Evolutionary conservation across 2,113 vertebrate genomes (phyloP), one percentile per base, ranked within the genome.

Genomic region (Protomyctophum bolini): DNA sequence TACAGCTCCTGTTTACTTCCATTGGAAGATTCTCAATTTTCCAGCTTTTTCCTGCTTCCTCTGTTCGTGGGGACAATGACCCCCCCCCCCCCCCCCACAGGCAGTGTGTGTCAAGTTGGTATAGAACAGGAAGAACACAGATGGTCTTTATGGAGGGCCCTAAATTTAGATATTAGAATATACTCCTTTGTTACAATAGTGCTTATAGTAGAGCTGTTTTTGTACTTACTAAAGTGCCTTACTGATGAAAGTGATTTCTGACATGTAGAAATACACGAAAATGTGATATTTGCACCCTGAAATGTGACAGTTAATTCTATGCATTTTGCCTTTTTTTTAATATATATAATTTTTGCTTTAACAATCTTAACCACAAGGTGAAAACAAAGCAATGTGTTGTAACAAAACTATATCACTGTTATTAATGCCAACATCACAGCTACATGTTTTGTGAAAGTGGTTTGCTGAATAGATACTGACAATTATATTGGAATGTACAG

Each of bases 261-360:
- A 83, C 61, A 60, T 4, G 12, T 55, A 28, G 1, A 72, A 70
- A 68, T 41, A 2, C 50, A 12, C 55, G 51, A 73, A 55, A 79
- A 73, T 80, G 73, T 68, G 57, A 86, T 75, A 52, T 68, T 73
- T 69, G 49, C 64, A 75, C 81, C 86, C 79, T 77, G 49, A 77
- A 87, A 87, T 88, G 83, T 90, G 84, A 87, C 29, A n/a, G 71
- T 68, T 83, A 86, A 66, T 57, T 41, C 33, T 41, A 41, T 41
- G 33, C 68, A 57, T 66, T 57, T 59, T 65, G 7, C 73, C 54
- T 11, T 60, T 63, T 69, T 58, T 55, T 71, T 48, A n/a, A n/a
- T n/a, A n/a, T n/a, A 46, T 54, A 48, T 60, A 50, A 72, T 78
- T 82, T 77, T 63, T 76, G 7, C 74, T 64, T 70, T 84, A 46